A percentile compares a stretch with the other conserved stretches of the same genome.
phyloP scores from a whole-genome alignment of 2,797 vertebrate species.

The Cebuella pygmaea region DNA sequence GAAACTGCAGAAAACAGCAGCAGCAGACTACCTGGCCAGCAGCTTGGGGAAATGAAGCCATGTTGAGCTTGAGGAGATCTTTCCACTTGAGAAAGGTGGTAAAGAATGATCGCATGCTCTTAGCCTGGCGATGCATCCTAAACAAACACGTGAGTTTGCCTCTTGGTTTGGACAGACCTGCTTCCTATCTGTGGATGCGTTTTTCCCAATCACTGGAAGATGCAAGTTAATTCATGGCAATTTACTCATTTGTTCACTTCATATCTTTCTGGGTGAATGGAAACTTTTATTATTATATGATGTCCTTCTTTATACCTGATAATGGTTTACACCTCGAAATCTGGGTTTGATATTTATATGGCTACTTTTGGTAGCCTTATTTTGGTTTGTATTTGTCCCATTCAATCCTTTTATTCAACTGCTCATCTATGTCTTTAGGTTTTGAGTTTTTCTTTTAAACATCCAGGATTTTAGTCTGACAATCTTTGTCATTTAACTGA shows the following conservation, averaged over 20 bases:
- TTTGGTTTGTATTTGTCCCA: not conserved
- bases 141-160: not conserved
- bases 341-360: not conserved
- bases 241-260: not conserved
- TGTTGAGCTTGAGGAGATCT: not conserved
- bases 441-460: not conserved
- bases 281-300: not conserved
- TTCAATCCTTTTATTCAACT: not conserved
- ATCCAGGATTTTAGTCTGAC: not conserved
- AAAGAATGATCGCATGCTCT: fast-evolving
- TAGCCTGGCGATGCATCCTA: not conserved
- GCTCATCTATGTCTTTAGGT: not conserved
- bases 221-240: not conserved
- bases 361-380: not conserved
- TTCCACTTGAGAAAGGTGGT: not conserved
- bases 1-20: not conserved
- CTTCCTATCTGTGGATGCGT: not conserved
- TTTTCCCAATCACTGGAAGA: not conserved
- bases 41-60: not conserved
- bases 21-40: not conserved
- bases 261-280: not conserved
- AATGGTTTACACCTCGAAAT: not conserved
- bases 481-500: not conserved
- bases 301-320: not conserved
- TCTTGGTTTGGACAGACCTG: not conserved